A percentile compares a stretch with the other conserved stretches of the same genome.
These are phyloP conservation scores for Aleiodes leptofemur DNA, from an alignment of 2,888 invertebrate genomes.

Conservation along the genomic window DNA sequence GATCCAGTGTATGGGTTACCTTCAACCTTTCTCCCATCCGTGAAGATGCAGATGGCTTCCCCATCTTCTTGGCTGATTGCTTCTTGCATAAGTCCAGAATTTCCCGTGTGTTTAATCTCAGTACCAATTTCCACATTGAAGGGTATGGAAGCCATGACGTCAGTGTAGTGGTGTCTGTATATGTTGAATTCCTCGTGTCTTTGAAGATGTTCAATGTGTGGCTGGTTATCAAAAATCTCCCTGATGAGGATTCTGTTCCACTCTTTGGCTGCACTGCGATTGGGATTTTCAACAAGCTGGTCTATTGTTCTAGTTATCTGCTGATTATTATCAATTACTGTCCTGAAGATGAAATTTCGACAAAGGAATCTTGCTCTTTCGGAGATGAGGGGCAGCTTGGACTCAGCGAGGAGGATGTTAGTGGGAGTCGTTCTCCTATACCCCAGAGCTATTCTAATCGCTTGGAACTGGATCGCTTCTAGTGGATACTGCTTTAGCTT, in stretches of 20 bases:
- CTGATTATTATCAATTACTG: slow-evolving; percentile 4
- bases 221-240: background rate
- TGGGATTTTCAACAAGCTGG: background rate
- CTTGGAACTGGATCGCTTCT: background rate
- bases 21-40: too few relatives aligned
- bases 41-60: background rate
- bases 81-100: too few relatives aligned
- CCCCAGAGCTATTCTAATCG: background rate
- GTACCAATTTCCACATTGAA: too few relatives aligned
- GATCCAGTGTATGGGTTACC: too few relatives aligned
- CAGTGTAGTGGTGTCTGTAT: too few relatives aligned
- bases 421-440: slow-evolving; percentile 6
- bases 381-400: background rate
- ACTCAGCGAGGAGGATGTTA: slow-evolving; percentile 8
- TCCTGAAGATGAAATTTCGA: slow-evolving; percentile 39
- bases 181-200: background rate
- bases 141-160: too few relatives aligned
- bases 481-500: background rate
- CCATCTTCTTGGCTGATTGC: background rate
- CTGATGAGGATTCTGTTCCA: background rate
- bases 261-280: background rate
- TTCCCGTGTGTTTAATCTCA: too few relatives aligned
- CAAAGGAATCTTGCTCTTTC: slow-evolving; percentile 36
- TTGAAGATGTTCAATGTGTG: background rate
- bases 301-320: background rate